A percentile compares a stretch with the other conserved stretches of the same genome.
phyloP scores from a whole-genome alignment of 35 echinoderm and acorn worm genomes.

The Ophioderma brevispina region DNA sequence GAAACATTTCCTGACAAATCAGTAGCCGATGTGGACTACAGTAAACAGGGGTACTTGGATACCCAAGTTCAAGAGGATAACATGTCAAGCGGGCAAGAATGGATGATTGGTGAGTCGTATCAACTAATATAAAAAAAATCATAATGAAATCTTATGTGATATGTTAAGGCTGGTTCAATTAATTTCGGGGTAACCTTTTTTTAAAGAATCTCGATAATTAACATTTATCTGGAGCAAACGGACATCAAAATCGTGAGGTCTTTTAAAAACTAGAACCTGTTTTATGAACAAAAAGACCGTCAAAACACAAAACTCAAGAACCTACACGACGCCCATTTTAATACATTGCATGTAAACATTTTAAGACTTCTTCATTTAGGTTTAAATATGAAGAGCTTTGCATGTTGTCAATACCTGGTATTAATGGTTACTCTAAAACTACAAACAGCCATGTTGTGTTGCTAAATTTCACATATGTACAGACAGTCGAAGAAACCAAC shows the following conservation, averaged over 20 bases:
- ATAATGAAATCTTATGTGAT: too few relatives aligned
- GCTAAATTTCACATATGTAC: neutral
- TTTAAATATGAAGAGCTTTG: neutral
- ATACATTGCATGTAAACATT: neutral
- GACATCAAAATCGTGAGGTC: too few relatives aligned
- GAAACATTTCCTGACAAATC: constrained; percentile 59
- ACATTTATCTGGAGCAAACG: too few relatives aligned
- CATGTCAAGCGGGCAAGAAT: neutral
- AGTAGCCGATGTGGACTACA: constrained; percentile 30
- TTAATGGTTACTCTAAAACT: neutral
- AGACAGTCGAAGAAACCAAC: neutral
- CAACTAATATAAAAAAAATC: constrained; percentile 1
- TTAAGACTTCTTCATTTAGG: neutral
- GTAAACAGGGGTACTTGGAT: neutral
- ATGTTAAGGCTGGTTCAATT: too few relatives aligned
- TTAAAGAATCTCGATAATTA: too few relatives aligned
- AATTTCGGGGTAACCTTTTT: too few relatives aligned
- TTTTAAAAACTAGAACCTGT: too few relatives aligned
- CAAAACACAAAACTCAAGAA: neutral
- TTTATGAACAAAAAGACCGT: neutral
- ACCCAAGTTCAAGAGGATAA: neutral
- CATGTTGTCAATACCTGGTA: neutral
- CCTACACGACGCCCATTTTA: neutral
- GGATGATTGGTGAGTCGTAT: constrained; percentile 33
- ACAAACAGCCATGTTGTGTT: neutral